A percentile compares a stretch with the other conserved stretches of the same genome.
These are phyloP conservation scores for Isurus oxyrinchus DNA, from an alignment of 2,113 vertebrate genomes.

Conservation along the genomic window DNA sequence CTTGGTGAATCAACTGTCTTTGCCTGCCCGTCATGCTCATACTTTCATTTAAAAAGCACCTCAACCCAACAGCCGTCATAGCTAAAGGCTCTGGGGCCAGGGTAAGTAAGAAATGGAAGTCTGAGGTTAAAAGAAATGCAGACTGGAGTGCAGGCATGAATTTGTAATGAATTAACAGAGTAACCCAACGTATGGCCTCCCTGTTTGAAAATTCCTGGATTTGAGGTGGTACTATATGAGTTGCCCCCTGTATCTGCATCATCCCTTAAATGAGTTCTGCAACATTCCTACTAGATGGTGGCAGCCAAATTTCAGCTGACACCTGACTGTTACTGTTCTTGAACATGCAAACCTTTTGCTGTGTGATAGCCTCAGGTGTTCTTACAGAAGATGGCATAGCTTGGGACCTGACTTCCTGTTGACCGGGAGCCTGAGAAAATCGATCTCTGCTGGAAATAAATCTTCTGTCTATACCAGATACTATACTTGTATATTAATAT, in stretches of 20 bases:
- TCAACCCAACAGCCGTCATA: neutral
- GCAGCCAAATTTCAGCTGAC: too few relatives aligned
- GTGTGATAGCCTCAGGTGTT: neutral
- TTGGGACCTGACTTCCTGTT: neutral
- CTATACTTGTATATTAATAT: neutral
- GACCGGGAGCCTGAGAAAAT: neutral
- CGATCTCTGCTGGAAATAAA: neutral
- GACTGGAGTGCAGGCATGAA: too few relatives aligned
- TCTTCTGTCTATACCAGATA: neutral
- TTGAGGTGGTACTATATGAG: neutral
- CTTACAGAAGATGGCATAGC: neutral
- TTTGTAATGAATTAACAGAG: neutral
- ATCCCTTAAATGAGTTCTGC: neutral
- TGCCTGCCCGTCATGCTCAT: neutral
- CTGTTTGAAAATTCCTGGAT: neutral
- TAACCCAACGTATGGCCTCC: neutral
- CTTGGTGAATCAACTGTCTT: neutral
- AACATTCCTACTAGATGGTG: too few relatives aligned
- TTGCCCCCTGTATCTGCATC: neutral
- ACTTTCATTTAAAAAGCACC: neutral
- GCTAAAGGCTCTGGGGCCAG: neutral
- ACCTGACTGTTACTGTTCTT: neutral
- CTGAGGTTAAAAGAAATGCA: too few relatives aligned
- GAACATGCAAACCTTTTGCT: neutral
- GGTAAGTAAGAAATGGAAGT: neutral